Evolutionary conservation across 2,888 invertebrate species (phyloP).

Genomic region (Griposia aprilina): DNA sequence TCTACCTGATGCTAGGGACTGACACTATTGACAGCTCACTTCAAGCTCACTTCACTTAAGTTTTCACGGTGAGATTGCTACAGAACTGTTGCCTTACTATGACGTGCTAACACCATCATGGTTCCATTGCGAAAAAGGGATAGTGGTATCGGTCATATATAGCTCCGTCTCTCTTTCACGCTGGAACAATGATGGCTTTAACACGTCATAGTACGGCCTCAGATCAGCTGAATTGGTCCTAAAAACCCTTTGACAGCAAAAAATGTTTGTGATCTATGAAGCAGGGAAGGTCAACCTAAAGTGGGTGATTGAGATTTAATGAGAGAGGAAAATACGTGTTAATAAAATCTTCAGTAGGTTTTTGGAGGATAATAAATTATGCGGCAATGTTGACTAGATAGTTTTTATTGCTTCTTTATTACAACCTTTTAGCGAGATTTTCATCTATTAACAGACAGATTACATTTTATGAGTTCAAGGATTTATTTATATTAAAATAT

Average conservation of each 20-base stretch:
- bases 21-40: background rate
- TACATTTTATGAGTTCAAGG: conserved; percentile 30
- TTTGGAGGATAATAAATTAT: conserved; percentile 57
- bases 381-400: conserved; percentile 28
- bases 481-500: conserved; percentile 22
- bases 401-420: conserved; percentile 63
- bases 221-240: background rate
- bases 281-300: conserved; percentile 43
- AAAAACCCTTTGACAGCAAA: background rate
- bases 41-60: background rate
- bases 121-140: too few relatives aligned
- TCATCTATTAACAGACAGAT: conserved; percentile 38
- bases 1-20: background rate
- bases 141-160: too few relatives aligned
- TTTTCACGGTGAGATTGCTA: background rate
- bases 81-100: too few relatives aligned
- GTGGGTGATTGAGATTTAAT: conserved; percentile 53
- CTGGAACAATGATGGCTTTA: too few relatives aligned
- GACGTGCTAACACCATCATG: too few relatives aligned
- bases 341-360: conserved; percentile 25
- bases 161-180: too few relatives aligned
- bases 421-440: conserved; percentile 43
- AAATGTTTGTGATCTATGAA: conserved; percentile 28
- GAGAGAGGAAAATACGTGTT: conserved; percentile 30
- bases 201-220: too few relatives aligned